Base-by-base conservation (phyloP, 2,797 vertebrate genomes). In the Todus mexicanus region DNA sequence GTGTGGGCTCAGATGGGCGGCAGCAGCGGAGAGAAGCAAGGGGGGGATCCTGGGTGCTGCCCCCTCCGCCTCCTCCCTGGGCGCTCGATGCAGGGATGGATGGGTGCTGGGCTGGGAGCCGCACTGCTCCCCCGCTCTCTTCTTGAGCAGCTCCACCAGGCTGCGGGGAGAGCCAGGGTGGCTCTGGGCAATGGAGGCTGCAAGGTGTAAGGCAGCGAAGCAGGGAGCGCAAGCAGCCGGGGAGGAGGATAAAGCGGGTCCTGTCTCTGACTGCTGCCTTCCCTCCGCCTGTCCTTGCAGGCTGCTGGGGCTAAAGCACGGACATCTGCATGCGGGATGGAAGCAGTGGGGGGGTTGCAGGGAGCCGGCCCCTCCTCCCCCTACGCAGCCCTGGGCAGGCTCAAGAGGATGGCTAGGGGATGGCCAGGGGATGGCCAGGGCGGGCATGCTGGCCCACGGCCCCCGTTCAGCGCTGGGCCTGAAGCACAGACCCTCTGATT, bases 1-100 rank as follows among this genome's bases (percentile, higher is more conserved):
- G 98, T 98, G 98, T 98, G 98, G 96, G 97, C 96, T 97, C 33
- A 72, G 97, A 97, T 97, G 97, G 97, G 95, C 82, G 82, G 97
- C 87, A 96, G 93, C 94, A 93, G 97, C 66, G 15, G 80, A 90
- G 77, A 76, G 71, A 91, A 94, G 94, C 37, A 6, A 86, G 80
- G 76, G 63, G 63, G 60, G 42, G 22, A 31, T 40, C 69, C 27
- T 45, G 61, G 50, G 64, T 12, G 6, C 89, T 68, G 83, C 53
- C 42, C 57, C 80, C 75, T 42, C 15, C 5, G 4, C 60, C 53
- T 73, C 47, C 70, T 45, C 89, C 84, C 83, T 70, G 65, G 77
- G 59, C 7, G 7, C 59, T 73, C 9, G 20, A 54, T 40, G 76
- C 38, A 48, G 86, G 77, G 60, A 74, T 33, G 45, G 53, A 51